phyloP scores from a whole-genome alignment of 30 jellyfish, hydroid and myxozoan species.

The Mastigias papua region DNA sequence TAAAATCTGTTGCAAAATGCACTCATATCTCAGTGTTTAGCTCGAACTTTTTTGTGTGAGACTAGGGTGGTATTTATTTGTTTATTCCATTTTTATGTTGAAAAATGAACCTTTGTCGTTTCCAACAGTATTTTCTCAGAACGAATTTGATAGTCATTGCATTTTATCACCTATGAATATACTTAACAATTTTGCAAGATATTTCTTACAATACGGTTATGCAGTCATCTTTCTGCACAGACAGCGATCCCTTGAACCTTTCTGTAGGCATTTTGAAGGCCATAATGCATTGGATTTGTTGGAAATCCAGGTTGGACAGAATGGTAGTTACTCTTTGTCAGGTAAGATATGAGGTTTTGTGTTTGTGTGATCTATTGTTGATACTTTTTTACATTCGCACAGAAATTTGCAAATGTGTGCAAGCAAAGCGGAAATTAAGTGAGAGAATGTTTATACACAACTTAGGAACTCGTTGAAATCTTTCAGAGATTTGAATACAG shows the following conservation, averaged over 20 bases:
- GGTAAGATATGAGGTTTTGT: constrained; percentile 47
- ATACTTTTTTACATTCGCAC: neutral
- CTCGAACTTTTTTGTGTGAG: too few relatives aligned
- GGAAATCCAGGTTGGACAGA: constrained; percentile 82
- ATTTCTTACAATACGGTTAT: constrained; percentile 92
- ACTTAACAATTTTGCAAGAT: constrained; percentile 61
- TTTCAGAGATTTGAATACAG: too few relatives aligned
- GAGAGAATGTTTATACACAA: too few relatives aligned
- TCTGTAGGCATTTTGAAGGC: constrained; percentile 98
- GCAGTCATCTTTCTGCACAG: constrained; percentile 98
- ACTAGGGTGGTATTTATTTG: too few relatives aligned
- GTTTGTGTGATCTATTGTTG: neutral
- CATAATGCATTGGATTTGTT: constrained; percentile 95
- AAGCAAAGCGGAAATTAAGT: too few relatives aligned
- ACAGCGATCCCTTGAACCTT: constrained; percentile 98
- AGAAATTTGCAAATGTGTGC: neutral
- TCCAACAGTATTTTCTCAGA: too few relatives aligned
- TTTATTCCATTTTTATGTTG: too few relatives aligned
- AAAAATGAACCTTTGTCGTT: too few relatives aligned
- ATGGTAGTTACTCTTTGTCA: constrained; percentile 79
- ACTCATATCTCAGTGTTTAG: too few relatives aligned
- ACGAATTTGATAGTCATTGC: neutral
- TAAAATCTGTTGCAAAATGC: too few relatives aligned
- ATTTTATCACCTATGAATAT: neutral
- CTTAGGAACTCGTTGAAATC: too few relatives aligned